Evolutionary conservation across 2,888 invertebrate species (phyloP).

Genomic region (Chrysina gloriosa): DNA sequence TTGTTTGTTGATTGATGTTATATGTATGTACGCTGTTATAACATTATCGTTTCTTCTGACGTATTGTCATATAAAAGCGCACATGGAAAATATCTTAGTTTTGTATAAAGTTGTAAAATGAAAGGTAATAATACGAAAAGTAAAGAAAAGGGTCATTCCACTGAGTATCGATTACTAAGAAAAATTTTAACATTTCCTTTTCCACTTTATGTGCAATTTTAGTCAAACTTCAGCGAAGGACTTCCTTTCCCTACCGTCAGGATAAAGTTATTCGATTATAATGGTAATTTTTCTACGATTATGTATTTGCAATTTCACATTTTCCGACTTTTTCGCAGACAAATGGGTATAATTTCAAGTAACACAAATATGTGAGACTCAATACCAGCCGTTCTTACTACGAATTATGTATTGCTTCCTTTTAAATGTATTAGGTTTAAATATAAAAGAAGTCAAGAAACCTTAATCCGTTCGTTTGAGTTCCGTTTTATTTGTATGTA

Average conservation of each 20-base stretch:
- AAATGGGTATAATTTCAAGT: background rate
- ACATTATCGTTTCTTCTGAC: no score
- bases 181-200: constrained; percentile 21
- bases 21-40: no score
- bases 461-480: no score
- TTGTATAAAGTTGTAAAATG: background rate
- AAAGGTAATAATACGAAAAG: constrained; percentile 4
- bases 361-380: background rate
- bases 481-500: no score
- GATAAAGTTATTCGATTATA: constrained; percentile 7
- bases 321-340: background rate
- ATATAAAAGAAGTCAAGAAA: no score
- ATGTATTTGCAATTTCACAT: constrained; percentile 2
- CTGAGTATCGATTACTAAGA: constrained; percentile 21
- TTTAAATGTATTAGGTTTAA: background rate
- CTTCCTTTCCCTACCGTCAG: background rate
- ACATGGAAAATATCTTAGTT: background rate
- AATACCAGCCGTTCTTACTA: background rate
- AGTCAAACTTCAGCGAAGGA: background rate
- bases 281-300: constrained; percentile 15
- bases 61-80: background rate
- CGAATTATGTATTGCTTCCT: background rate
- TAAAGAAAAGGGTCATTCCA: background rate
- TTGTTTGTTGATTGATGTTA: no score
- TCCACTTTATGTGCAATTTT: background rate